Base-by-base conservation (phyloP, 2,888 invertebrate genomes). In the Hanleya hanleyi region DNA sequence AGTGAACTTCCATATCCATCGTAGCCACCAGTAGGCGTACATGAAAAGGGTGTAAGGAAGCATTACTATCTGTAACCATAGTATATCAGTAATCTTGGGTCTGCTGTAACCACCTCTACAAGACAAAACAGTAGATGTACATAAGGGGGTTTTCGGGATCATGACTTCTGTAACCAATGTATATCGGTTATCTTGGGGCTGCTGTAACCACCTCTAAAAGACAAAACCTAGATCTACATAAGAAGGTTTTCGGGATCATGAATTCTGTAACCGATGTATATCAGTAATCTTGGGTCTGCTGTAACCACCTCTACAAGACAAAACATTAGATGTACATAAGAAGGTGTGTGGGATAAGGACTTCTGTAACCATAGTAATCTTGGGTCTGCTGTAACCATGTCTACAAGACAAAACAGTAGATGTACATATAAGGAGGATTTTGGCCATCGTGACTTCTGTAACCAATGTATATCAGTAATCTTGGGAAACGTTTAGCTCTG, bases 31-130 rank as follows among this genome's bases (percentile, higher is more conserved):
- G 79, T 92, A 92, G 70, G 95, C 90, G 87, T 94, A 96, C 81
- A 92, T 92, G 1, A 92, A 88, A n/a, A 95, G 83, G 71, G 88
- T 85, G 85, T 95, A 95, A 0, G 97, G 97, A 32, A 94, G 92
- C 32, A 96, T 92, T 38, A 96, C 91, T 29, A 97, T 87, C 91
- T 97, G 96, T 67, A 97, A 92, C 95, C 96, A 96, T 7, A 97
- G 91, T 9, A 97, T 93, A 90, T 97, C 86, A 68, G 93, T 93
- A 57, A 79, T 77, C 9, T 79, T 83, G 0, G 97, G 97, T 87
- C 96, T 96, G 0, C 96, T 95, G 90, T 97, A 97, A 0, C 96
- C 96, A 26, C 97, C 97, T 88, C 96, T 92, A 86, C 66, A 83
- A 86, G 77, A 65, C 37, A 38, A 49, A 37, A 26, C 35, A 18